Evolutionary conservation across 2,797 vertebrate species (phyloP).

Genomic region (Cheirogaleus major): DNA sequence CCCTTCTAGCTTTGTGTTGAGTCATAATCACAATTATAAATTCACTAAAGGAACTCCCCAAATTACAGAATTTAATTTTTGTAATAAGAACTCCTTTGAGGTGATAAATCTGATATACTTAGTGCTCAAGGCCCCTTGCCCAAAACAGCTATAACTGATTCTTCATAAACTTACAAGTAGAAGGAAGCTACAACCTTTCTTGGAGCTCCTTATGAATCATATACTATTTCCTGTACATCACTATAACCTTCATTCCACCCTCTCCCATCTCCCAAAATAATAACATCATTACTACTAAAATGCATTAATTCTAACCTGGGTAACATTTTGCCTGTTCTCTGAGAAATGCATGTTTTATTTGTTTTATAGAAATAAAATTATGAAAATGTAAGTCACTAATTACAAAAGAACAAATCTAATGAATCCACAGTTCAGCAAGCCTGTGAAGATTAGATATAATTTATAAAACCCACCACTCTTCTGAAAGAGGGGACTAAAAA

Average conservation of each 20-base stretch:
- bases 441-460: background rate
- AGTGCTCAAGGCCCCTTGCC: background rate
- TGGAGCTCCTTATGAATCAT: background rate
- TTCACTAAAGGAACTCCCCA: background rate
- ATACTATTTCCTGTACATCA: background rate
- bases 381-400: background rate
- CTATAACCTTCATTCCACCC: background rate
- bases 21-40: conserved; percentile 42
- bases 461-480: background rate
- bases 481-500: background rate
- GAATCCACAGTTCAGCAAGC: conserved; percentile 15
- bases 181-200: background rate
- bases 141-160: conserved; percentile 30
- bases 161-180: background rate
- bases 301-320: background rate
- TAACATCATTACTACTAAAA: conserved; percentile 8
- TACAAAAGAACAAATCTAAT: background rate
- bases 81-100: conserved; percentile 38
- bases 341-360: conserved; percentile 20
- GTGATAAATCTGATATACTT: background rate
- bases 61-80: conserved; percentile 45
- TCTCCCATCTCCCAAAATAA: background rate
- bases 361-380: background rate
- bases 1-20: background rate
- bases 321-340: conserved; percentile 20